These are phyloP conservation scores for Antitype chi DNA, from an alignment of 2,888 invertebrate genomes.

Conservation along the genomic window DNA sequence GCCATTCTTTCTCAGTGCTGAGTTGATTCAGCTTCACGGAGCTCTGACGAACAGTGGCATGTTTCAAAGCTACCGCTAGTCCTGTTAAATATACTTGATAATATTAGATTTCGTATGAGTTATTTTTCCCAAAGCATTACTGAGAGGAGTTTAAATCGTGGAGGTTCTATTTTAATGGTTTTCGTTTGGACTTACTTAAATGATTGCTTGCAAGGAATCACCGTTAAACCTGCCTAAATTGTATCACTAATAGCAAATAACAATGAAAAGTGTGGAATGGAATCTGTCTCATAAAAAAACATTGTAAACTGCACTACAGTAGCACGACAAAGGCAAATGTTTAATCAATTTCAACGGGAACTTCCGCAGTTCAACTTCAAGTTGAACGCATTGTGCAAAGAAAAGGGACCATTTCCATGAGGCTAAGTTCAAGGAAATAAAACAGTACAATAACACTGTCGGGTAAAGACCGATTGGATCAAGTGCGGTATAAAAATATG, in stretches of 20 bases:
- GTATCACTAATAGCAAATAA: neutral
- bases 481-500: slow-evolving; percentile 39
- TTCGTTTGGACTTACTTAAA: slow-evolving; percentile 11
- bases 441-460: slow-evolving; percentile 62
- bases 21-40: slow-evolving; percentile 42
- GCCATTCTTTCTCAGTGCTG: slow-evolving; percentile 46
- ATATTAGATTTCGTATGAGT: slow-evolving; percentile 53
- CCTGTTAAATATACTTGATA: slow-evolving; percentile 37
- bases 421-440: slow-evolving; percentile 64
- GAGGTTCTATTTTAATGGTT: slow-evolving; percentile 18
- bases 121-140: slow-evolving; percentile 45
- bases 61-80: slow-evolving; percentile 48
- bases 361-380: slow-evolving; percentile 40
- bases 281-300: slow-evolving; percentile 30
- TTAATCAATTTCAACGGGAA: slow-evolving; percentile 58
- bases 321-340: slow-evolving; percentile 47
- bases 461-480: slow-evolving; percentile 65
- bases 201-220: neutral
- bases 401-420: slow-evolving; percentile 62
- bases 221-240: neutral
- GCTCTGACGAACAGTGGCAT: slow-evolving; percentile 35
- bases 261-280: neutral
- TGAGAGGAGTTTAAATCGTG: slow-evolving; percentile 1
- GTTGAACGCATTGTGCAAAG: slow-evolving; percentile 53
- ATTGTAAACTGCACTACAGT: slow-evolving; percentile 26